Base-by-base conservation (phyloP, 30 jellyfish, hydroid and myxozoan genomes). In the Sanderia malayensis region DNA sequence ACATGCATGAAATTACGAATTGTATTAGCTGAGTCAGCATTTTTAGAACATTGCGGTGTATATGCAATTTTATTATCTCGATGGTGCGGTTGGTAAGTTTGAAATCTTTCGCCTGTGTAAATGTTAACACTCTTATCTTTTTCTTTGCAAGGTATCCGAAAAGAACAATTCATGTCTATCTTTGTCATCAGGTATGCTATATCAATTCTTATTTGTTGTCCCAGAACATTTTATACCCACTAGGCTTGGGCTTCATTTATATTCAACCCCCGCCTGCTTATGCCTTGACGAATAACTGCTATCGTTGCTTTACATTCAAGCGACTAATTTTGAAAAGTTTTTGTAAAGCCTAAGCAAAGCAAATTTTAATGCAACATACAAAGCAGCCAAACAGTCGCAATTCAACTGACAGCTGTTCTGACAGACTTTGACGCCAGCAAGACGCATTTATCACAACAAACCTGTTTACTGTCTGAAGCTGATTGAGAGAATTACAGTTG, bases 131-230 rank as follows among this genome's bases (percentile, higher is more conserved):
- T 15, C 18, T 70, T 28, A 2, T 8, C 32, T 57, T 15, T 58
- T 34, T 19, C 7, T 20, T 80, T 33, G 25, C 30, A 13, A 88
- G 97, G 94, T 88, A 22, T 88, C 97, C 29, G 95, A 88, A 70
- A 80, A 87, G 58, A 88, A 71, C 60, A 88, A 88, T 75, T 95
- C 97, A 10, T 88, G 97, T 46, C 58, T 88, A 45, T 81, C 97
- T 7, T 37, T 88, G 70, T 88, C 97, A 61, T 86, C 96, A 68
- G 97, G 97, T 88, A 72, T 44, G 44, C 22, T 18, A 21, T 20
- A n/a, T n/a, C n/a, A n/a, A n/a, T n/a, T 28, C 19, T 30, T 20
- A 27, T 22, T 15, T 46, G 18, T 47, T 9, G 32, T 45, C 24
- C 21, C 44, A 20, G 21, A 45, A 26, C 24, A 18, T 69, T 10